Conservation (phyloP, 2,113 vertebrate genomes). For the Sminthopsis crassicaudata region DNA sequence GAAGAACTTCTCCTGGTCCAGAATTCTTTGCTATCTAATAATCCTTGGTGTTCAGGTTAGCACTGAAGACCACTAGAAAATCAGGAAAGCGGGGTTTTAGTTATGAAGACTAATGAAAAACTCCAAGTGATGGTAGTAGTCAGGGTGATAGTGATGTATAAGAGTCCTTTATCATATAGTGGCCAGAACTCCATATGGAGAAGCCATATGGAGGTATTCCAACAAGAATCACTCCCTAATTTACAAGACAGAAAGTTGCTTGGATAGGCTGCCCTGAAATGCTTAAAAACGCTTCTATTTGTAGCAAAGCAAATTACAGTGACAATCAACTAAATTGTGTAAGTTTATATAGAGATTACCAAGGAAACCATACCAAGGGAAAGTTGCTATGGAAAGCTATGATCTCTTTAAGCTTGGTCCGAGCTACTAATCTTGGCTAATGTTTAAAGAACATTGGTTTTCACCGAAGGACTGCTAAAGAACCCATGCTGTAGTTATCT, state of each 20-base stretch:
- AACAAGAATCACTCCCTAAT: neutral
- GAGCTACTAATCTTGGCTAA: neutral
- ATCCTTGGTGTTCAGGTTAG: neutral
- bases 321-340: slow-evolving; percentile 47
- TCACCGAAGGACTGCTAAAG: neutral
- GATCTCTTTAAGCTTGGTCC: neutral
- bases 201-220: neutral
- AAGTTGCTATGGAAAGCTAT: slow-evolving; percentile 20
- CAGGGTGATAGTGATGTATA: neutral
- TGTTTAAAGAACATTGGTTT: neutral
- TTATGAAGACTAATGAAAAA: neutral
- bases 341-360: slow-evolving; percentile 34
- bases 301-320: slow-evolving; percentile 58
- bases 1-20: neutral
- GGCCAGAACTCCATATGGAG: neutral
- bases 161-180: no score
- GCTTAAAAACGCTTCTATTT: slow-evolving; percentile 39
- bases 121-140: neutral
- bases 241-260: slow-evolving; percentile 8
- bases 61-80: neutral
- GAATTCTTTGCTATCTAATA: slow-evolving; percentile 32
- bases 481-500: neutral
- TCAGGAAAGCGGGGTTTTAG: slow-evolving; percentile 11
- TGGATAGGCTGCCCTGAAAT: slow-evolving; percentile 22
- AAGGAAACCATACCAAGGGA: slow-evolving; percentile 25